Base-by-base conservation (phyloP, 2,888 invertebrate species). In the Melanargia galathea region DNA sequence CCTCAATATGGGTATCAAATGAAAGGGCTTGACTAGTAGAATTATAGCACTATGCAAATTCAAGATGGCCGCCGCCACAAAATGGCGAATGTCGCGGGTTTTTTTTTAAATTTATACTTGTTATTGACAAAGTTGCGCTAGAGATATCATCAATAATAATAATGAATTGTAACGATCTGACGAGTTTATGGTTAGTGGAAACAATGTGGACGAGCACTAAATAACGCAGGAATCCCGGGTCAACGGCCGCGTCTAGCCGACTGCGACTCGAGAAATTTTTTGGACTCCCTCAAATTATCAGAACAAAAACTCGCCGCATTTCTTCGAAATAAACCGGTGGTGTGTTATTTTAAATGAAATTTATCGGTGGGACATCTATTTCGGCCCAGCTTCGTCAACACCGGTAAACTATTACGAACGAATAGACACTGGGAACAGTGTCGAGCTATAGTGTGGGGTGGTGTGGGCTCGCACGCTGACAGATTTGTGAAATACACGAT, bases 401-500 rank as follows among this genome's bases (percentile, higher is more conserved):
- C 72, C 70, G 73, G 73, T 71, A 70, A 48, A 73, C 73, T 73
- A 75, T 77, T 75, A 76, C 75, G 75, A 77, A 73, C 75, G 76
- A 74, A 74, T 69, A 70, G 70, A 71, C 69, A 64, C 86, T 87
- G 84, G 87, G 87, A 87, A 88, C 88, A 89, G 84, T 76, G 73
- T 76, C 77, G 76, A 73, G 75, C 74, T 69, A 71, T 76, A 78
- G 80, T 77, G 80, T 79, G 78, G 83, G 80, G 71, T 76, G 78
- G 80, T 77, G 80, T 79, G 78, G 83, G 80, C 76, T 78, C 71
- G 65, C 64, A 65, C 71, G 83, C 70, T 86, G 90, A 91, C 86
- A 89, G 89, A 89, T 89, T 90, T 90, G 90, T 89, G 87, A 81
- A 79, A 81, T 81, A 83, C 84, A 83, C 52, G 78, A 80, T 81